These are phyloP conservation scores for Prosopocoilus inquinatus DNA, from an alignment of 2,888 invertebrate species.

Conservation along the genomic window DNA sequence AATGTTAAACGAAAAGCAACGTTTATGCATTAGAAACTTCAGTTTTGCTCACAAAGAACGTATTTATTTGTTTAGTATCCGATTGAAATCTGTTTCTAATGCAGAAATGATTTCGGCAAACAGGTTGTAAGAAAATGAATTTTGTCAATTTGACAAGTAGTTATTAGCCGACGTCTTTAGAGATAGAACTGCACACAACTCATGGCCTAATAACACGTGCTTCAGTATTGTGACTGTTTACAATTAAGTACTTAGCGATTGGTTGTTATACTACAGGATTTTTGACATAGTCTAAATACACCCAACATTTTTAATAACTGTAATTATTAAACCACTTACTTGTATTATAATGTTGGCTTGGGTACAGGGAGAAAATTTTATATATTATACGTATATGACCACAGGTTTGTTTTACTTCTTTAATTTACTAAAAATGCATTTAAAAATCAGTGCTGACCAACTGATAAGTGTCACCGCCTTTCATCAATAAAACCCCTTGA, in stretches of 20 bases:
- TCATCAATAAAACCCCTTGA: constrained; percentile 82
- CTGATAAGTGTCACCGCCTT: constrained; percentile 55
- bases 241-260: constrained; percentile 14
- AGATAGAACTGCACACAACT: constrained; percentile 19
- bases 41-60: too few relatives aligned
- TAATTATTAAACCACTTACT: constrained; percentile 19
- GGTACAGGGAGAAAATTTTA: constrained; percentile 25
- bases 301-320: constrained; percentile 15
- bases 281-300: constrained; percentile 5
- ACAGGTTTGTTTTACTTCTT: background rate
- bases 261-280: constrained; percentile 13
- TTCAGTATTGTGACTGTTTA: constrained; percentile 28
- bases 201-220: constrained; percentile 30
- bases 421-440: too few relatives aligned
- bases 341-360: constrained; percentile 26
- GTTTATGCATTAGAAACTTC: too few relatives aligned
- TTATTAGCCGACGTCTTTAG: constrained; percentile 14
- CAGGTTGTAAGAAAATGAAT: background rate
- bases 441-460: constrained; percentile 12
- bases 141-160: constrained; percentile 14
- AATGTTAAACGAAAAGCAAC: too few relatives aligned
- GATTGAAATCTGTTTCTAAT: too few relatives aligned
- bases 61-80: too few relatives aligned
- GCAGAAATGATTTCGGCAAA: too few relatives aligned
- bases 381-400: constrained; percentile 20